Base-by-base conservation (phyloP, 2,888 invertebrate genomes). In the Polyploca ridens region DNA sequence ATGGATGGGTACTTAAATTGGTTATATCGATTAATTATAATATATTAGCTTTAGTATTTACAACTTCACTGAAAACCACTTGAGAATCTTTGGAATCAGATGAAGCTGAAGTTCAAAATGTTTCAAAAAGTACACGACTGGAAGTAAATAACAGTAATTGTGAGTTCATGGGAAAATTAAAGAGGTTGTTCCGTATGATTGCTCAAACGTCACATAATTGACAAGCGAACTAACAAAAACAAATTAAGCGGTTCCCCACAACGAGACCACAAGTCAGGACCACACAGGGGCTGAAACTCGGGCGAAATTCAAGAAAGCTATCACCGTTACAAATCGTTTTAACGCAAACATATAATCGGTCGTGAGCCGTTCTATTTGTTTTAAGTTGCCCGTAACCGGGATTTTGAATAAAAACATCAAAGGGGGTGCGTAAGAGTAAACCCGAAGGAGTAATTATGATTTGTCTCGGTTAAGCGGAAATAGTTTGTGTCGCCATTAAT, bases 401-500 rank as follows among this genome's bases (percentile, higher is more conserved):
- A 86, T 90, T 88, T 89, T 84, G 87, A 89, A 92, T 91, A 92
- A 93, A 93, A 92, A 93, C 93, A 92, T 93, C 93, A 93, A 93
- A 93, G 93, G 85, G 93, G 91, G 89, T 88, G 89, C 85, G 89
- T 88, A 87, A 84, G 88, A 89, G 90, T 78, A 83, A 86, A 84
- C 86, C 87, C 88, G 88, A 88, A 90, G 93, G 88, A 90, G 93
- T 89, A 93, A 93, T 94, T 92, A 93, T 89, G 84, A 93, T 94
- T 94, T 83, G 93, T 91, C 86, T 82, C 93, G 93, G 87, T 91
- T 87, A 85, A 90, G 90, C 90, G 94, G 93, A 94, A 93, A 93
- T 93, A 91, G 93, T 90, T 91, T 85, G 89, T 89, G 91, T 89
- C 89, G 91, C 87, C 87, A 87, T 93, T 92, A 91, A 92, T 93